Evolutionary conservation across 2,888 invertebrate genomes (phyloP), one percentile per base, ranked within the genome.

Genomic region (Tetramorium bicarinatum): DNA sequence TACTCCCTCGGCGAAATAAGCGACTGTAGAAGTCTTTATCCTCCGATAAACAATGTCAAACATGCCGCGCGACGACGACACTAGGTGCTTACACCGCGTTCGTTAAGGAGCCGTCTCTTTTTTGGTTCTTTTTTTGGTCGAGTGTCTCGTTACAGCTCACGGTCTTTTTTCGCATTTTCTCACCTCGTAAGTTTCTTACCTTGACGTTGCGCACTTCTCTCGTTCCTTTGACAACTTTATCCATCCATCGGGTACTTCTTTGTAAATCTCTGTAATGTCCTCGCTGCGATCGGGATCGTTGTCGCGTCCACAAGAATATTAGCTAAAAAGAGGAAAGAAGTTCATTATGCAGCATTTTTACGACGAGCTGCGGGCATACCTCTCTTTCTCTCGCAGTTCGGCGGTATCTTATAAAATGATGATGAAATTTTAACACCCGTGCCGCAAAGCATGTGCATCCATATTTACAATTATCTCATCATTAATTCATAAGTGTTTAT

Each of bases 31-130:
- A 82, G 74, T 84, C 76, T 80, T 79, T 83, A 72, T 82, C 75
- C 82, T 56, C 80, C 82, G 88, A 89, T 91, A 91, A 91, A 90
- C 91, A 91, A 90, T 91, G 89, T 91, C 89, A 88, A 87, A 88
- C 88, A 84, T 91, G 84, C 84, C 83, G 80, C 82, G 85, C 82
- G 80, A 81, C 80, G 83, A 82, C 74, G 90, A 87, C 79, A 71
- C 79, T 85, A 64, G 54, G 84, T 84, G 87, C 85, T 91, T 87
- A 86, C 88, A 86, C 82, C 76, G 86, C 83, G 83, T 85, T 90
- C 88, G 91, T 90, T 89, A 91, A 90, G 86, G 82, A 76, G 86
- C 87, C 77, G 18, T 59, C 29, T 56, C 25, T 49, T 52, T 87
- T 87, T 89, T 87, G 80, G 54, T 29, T 86, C 34, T 61, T 87